Conservation (phyloP, 2,113 vertebrate species). For the Syrmaticus mikado region DNA sequence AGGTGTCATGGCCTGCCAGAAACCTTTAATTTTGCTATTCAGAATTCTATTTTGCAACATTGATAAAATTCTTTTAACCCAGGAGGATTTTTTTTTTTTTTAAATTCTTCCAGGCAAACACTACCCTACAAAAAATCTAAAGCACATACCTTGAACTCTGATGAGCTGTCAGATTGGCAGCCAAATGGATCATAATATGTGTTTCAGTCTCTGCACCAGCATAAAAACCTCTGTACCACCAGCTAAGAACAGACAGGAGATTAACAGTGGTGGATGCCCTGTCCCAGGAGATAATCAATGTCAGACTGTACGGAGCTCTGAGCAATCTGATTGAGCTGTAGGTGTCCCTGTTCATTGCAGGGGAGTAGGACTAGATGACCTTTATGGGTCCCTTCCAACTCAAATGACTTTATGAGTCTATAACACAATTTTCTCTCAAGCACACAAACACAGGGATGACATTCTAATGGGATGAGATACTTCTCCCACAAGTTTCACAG, state of each 20-base stretch:
- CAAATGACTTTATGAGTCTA: too few relatives aligned
- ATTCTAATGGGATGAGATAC: background rate
- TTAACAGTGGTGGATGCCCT: background rate
- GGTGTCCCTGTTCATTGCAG: too few relatives aligned
- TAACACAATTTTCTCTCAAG: background rate
- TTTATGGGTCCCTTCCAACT: too few relatives aligned
- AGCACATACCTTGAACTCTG: background rate
- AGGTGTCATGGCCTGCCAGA: background rate
- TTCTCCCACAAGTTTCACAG: background rate
- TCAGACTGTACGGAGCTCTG: too few relatives aligned
- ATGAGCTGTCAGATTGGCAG: background rate
- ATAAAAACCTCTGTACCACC: background rate
- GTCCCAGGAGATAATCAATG: too few relatives aligned
- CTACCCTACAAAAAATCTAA: background rate
- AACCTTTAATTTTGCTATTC: conserved; percentile 10
- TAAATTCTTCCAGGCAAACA: background rate
- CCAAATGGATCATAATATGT: background rate
- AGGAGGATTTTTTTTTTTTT: background rate
- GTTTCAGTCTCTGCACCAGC: rapidly evolving
- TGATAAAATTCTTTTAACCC: conserved; percentile 15
- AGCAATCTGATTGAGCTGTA: too few relatives aligned
- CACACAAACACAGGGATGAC: background rate
- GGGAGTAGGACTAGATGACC: too few relatives aligned
- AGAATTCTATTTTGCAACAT: background rate
- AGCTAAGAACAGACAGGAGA: background rate